phyloP scores from a whole-genome alignment of 2,888 invertebrate species.

The Vanessa cardui region DNA sequence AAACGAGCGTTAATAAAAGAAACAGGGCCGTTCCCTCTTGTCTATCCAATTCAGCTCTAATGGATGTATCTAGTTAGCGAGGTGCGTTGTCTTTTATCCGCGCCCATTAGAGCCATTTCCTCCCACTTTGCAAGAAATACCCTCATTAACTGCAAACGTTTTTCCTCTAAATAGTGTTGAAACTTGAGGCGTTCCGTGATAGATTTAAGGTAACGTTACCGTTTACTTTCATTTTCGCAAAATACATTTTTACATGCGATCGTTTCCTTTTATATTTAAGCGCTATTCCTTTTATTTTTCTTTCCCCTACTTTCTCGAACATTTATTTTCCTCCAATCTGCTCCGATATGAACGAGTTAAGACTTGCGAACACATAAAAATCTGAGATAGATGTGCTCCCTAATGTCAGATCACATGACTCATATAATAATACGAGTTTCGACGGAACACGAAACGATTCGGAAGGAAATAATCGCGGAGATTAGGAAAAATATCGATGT shows the following conservation, averaged over 20 bases:
- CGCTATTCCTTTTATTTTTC: conserved; percentile 5
- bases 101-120: conserved; percentile 37
- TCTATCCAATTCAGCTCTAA: conserved; percentile 20
- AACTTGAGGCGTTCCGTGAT: conserved; percentile 6
- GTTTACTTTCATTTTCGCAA: background rate
- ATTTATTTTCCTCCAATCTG: conserved; percentile 23
- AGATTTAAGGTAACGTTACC: conserved; percentile 14
- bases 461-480: conserved; percentile 41
- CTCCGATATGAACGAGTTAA: conserved; percentile 17
- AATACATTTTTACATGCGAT: background rate
- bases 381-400: conserved; percentile 17
- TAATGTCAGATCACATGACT: conserved; percentile 34
- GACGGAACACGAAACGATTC: conserved; percentile 31
- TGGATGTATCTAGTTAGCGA: conserved; percentile 38
- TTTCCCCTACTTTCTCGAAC: conserved; percentile 9
- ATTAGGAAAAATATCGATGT: conserved; percentile 36
- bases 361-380: conserved; percentile 21
- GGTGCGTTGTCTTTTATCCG: conserved; percentile 29
- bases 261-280: background rate
- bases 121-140: conserved; percentile 21
- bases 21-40: background rate
- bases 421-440: conserved; percentile 29
- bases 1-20: background rate
- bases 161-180: conserved; percentile 20
- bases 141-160: conserved; percentile 36